A percentile compares a stretch with the other conserved stretches of the same genome.
These are phyloP conservation scores for Streblospio benedicti DNA, from an alignment of 1,140 invertebrate species.

Conservation along the genomic window DNA sequence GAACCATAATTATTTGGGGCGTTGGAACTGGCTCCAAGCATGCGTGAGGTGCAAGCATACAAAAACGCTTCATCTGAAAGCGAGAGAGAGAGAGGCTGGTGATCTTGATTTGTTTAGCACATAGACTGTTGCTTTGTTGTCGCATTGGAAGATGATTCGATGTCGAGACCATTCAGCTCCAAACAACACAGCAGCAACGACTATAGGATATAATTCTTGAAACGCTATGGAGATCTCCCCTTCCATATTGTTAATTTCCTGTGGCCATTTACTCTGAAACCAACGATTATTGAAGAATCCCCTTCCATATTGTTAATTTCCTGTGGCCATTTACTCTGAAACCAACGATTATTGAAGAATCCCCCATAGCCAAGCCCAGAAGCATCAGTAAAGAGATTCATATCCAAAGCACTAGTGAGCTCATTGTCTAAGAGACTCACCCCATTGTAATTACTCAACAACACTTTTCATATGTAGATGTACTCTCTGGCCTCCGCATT, in stretches of 20 bases:
- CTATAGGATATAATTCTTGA: background rate
- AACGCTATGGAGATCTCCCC: background rate
- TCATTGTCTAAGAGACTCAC: slow-evolving; percentile 41
- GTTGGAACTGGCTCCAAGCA: background rate
- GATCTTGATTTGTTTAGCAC: background rate
- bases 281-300: background rate
- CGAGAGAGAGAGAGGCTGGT: background rate
- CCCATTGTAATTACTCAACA: slow-evolving; percentile 1
- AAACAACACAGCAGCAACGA: background rate
- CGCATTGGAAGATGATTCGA: background rate
- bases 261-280: background rate
- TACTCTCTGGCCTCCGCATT: background rate
- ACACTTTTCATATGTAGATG: background rate
- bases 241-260: background rate
- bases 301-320: too few species aligned
- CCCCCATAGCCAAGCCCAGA: background rate
- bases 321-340: background rate
- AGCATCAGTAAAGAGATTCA: background rate
- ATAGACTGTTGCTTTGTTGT: background rate
- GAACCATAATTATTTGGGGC: too few species aligned
- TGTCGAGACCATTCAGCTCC: background rate
- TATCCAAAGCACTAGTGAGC: slow-evolving; percentile 46
- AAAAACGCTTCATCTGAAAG: background rate
- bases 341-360: background rate
- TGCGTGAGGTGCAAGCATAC: background rate